These are phyloP conservation scores for Pseudochirops cupreus DNA, from an alignment of 2,797 vertebrate genomes.

Conservation along the genomic window DNA sequence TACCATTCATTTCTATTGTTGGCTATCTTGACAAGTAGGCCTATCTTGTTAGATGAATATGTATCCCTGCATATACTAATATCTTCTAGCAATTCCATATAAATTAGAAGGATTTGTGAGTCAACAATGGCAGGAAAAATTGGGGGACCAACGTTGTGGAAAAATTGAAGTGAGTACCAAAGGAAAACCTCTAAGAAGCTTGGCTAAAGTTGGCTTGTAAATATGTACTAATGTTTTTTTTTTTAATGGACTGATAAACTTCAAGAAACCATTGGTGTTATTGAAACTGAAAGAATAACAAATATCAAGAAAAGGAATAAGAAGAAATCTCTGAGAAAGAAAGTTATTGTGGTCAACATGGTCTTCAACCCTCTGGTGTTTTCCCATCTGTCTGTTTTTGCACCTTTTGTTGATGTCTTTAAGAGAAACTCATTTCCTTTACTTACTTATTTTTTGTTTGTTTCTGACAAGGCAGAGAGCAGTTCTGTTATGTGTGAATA, in stretches of 20 bases:
- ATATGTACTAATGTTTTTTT: background rate
- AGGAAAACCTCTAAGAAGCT: background rate
- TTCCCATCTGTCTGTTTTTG: background rate
- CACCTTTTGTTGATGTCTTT: background rate
- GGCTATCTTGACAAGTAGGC: background rate
- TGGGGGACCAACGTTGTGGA: background rate
- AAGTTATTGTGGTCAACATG: background rate
- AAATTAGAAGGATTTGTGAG: background rate
- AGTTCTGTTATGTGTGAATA: background rate
- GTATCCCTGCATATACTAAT: background rate
- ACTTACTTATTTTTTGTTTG: background rate
- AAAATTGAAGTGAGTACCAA: background rate
- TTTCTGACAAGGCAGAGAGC: background rate
- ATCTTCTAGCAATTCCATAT: background rate
- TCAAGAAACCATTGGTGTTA: background rate
- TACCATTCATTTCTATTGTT: background rate
- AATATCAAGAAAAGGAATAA: background rate
- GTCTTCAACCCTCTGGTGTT: background rate
- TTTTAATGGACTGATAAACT: background rate
- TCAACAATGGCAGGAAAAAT: background rate
- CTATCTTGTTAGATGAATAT: background rate
- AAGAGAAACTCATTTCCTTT: background rate
- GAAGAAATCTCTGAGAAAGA: background rate
- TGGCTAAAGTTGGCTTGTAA: background rate
- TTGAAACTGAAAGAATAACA: background rate